phyloP scores from a whole-genome alignment of 2,797 vertebrate species.

The Eulemur rubriventer region DNA sequence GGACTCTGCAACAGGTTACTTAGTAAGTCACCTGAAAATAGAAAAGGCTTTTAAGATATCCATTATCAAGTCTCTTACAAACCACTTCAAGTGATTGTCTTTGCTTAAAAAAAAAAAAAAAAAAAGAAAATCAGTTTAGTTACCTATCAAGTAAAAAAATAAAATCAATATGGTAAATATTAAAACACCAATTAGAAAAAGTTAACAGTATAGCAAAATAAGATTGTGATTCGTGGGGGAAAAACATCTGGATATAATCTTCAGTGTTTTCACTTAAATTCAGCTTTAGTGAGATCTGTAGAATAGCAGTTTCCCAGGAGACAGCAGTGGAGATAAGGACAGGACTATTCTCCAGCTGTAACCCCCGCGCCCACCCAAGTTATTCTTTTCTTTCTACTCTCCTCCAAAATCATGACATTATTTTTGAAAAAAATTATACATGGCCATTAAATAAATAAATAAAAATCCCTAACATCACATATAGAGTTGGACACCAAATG shows the following conservation, averaged over 20 bases:
- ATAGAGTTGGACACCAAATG: neutral
- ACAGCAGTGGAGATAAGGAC: neutral
- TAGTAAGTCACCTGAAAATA: conserved; percentile 89
- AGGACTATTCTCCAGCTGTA: neutral
- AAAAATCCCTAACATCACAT: neutral
- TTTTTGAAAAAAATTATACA: neutral
- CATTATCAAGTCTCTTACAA: neutral
- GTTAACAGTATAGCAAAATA: neutral
- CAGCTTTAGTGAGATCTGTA: neutral
- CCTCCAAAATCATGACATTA: neutral
- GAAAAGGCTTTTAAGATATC: conserved; percentile 40
- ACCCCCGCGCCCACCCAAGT: neutral
- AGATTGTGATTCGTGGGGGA: neutral
- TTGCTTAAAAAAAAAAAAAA: neutral
- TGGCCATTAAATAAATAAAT: neutral
- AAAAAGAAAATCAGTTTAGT: neutral
- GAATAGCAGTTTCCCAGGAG: neutral
- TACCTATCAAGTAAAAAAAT: neutral
- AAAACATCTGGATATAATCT: neutral
- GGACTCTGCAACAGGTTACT: conserved; percentile 94
- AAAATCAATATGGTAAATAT: neutral
- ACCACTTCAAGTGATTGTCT: conserved; percentile 5
- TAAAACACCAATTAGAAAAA: neutral
- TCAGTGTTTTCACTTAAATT: neutral
- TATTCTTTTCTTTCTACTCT: neutral